A percentile compares a stretch with the other conserved stretches of the same genome.
These are phyloP conservation scores for Hippopotamus amphibius DNA, from an alignment of 2,113 vertebrate genomes.

Conservation along the genomic window DNA sequence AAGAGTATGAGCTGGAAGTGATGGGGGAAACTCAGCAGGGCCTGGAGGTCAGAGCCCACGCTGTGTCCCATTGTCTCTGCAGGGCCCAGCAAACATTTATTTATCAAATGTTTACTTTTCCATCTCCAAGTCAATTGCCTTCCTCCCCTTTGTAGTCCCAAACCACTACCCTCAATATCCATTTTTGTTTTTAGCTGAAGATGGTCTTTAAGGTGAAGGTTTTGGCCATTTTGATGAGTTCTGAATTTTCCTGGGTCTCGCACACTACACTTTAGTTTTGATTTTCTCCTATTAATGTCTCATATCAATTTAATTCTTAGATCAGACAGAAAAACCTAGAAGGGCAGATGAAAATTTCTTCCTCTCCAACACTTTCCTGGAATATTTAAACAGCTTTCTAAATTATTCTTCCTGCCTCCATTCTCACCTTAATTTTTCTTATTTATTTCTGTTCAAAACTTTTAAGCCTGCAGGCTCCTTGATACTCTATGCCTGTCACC, in stretches of 20 bases:
- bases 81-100: background rate
- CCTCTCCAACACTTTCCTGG: background rate
- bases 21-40: background rate
- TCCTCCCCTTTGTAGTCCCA: background rate
- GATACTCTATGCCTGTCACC: background rate
- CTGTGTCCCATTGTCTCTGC: background rate
- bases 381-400: background rate
- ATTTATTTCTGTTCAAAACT: background rate
- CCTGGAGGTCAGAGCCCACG: background rate
- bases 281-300: background rate
- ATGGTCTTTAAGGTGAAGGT: background rate
- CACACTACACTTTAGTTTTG: background rate
- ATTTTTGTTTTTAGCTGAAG: background rate
- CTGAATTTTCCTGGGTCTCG: background rate
- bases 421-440: background rate
- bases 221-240: background rate
- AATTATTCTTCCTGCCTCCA: background rate
- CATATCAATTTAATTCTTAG: background rate
- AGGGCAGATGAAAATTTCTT: background rate
- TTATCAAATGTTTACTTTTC: background rate
- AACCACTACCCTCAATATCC: background rate
- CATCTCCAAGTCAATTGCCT: background rate
- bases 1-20: background rate
- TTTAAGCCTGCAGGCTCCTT: background rate
- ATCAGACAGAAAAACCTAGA: background rate